Evolutionary conservation across 2,113 vertebrate species (phyloP).

Genomic region (Hippopotamus amphibius): DNA sequence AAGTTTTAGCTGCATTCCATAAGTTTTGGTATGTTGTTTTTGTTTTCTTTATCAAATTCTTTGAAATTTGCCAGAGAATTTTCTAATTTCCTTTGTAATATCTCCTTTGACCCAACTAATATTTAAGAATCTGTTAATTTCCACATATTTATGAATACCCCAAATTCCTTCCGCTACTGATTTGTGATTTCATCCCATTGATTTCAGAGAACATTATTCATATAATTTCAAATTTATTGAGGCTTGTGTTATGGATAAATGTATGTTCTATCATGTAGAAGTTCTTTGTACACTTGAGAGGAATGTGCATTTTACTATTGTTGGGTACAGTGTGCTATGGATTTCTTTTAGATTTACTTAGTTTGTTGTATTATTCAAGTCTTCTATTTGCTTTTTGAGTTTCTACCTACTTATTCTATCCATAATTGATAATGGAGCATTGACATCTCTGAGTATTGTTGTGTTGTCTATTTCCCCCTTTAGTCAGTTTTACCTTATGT

Average conservation of each 20-base stretch:
- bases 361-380: neutral
- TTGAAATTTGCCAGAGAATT: neutral
- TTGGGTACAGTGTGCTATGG: neutral
- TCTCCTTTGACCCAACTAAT: too few species aligned
- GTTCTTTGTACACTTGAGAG: neutral
- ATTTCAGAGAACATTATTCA: too few species aligned
- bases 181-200: too few species aligned
- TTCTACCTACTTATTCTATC: neutral
- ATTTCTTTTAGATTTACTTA: neutral
- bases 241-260: too few species aligned
- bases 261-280: too few species aligned
- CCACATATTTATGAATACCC: too few species aligned
- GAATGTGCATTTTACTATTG: neutral
- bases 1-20: neutral
- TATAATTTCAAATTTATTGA: too few species aligned
- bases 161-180: too few species aligned
- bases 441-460: neutral
- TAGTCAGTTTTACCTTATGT: neutral
- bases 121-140: too few species aligned
- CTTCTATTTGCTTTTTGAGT: neutral
- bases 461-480: neutral
- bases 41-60: neutral
- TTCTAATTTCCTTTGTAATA: neutral
- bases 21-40: neutral
- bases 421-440: neutral